phyloP scores from a whole-genome alignment of 2,888 invertebrate species.

The Auanema freiburgensis region DNA sequence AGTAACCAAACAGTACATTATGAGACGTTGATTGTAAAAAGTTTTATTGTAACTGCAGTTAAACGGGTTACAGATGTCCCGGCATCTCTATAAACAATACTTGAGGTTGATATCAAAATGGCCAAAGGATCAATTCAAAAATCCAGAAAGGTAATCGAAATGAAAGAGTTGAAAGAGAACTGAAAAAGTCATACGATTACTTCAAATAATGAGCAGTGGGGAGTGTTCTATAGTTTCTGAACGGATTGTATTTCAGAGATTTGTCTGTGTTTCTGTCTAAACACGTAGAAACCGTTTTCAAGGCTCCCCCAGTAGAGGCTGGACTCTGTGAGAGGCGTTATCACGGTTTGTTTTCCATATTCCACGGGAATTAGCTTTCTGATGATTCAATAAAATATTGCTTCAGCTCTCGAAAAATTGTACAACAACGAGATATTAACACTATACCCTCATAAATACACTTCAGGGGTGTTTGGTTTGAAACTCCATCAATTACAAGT shows the following conservation, averaged over 20 bases:
- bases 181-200: neutral
- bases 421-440: constrained; percentile 43
- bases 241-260: constrained; percentile 27
- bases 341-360: constrained; percentile 16
- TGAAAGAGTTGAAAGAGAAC: neutral
- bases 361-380: neutral
- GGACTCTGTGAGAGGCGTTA: constrained; percentile 29
- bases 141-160: constrained; percentile 26
- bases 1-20: neutral
- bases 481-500: constrained; percentile 39
- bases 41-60: neutral
- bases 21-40: neutral
- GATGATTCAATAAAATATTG: neutral
- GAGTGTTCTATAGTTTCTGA: constrained; percentile 3
- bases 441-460: constrained; percentile 49
- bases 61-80: constrained; percentile 28
- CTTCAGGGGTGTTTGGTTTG: constrained; percentile 52
- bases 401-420: constrained; percentile 49
- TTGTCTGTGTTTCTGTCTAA: constrained; percentile 28
- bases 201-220: too few species aligned
- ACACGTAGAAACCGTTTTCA: constrained; percentile 30
- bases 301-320: constrained; percentile 5
- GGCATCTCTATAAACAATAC: constrained; percentile 53
- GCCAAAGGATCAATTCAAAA: constrained; percentile 53
- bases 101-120: constrained; percentile 49